Conservation (phyloP, 2,797 vertebrate genomes). For the Coreius guichenoti region DNA sequence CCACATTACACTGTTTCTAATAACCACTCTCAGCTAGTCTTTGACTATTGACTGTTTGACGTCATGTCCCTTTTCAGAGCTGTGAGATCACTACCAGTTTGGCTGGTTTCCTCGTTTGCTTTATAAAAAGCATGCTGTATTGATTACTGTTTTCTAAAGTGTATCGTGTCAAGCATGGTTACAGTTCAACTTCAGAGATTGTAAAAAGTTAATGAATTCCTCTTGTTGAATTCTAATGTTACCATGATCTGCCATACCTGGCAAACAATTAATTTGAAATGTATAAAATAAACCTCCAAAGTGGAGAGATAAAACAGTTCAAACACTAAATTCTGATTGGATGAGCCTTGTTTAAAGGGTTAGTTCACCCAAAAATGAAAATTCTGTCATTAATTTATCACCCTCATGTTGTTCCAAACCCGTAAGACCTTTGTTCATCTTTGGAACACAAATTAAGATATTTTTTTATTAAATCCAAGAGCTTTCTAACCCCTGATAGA, state of each 20-base stretch:
- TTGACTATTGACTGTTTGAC: constrained; percentile 11
- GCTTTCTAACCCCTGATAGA: too few species aligned
- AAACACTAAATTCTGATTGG: neutral
- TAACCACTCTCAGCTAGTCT: constrained; percentile 4
- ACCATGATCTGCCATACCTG: neutral
- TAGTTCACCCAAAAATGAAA: too few species aligned
- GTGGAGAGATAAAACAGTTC: neutral
- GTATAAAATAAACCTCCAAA: neutral
- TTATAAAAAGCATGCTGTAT: constrained; percentile 14
- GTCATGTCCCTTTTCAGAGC: neutral
- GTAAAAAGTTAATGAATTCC: neutral
- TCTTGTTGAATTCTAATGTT: neutral
- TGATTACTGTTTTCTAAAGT: neutral
- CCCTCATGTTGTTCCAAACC: too few species aligned
- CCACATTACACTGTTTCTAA: constrained; percentile 16
- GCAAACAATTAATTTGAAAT: neutral
- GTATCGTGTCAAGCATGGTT: neutral
- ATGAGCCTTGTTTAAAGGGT: neutral
- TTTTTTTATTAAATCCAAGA: too few species aligned
- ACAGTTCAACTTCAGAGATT: neutral
- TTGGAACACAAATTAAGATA: too few species aligned
- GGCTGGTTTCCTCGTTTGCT: neutral
- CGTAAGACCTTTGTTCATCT: too few species aligned
- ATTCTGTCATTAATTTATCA: too few species aligned
- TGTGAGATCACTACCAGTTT: neutral